These are phyloP conservation scores for Anguilla megastoma DNA, from an alignment of 2,797 vertebrate species.

Conservation along the genomic window DNA sequence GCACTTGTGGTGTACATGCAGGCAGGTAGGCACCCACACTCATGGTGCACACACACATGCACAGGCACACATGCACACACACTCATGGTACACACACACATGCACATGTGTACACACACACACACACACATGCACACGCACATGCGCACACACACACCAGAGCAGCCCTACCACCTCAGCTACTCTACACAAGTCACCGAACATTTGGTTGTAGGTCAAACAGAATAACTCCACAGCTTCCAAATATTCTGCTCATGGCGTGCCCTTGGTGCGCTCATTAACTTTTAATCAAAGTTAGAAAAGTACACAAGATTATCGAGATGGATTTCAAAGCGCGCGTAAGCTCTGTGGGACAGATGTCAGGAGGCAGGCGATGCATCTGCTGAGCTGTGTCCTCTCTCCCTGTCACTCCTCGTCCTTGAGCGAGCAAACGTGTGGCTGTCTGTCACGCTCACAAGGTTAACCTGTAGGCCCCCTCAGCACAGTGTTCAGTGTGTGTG, in stretches of 20 bases:
- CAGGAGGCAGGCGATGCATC: constrained; percentile 42
- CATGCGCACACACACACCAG: not conserved
- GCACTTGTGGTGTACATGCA: not conserved
- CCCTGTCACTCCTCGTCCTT: constrained; percentile 49
- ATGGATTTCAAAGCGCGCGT: constrained; percentile 47
- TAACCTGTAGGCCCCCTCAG: not conserved
- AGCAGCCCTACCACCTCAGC: not conserved
- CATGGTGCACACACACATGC: not conserved
- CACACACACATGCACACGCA: no score
- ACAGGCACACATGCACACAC: no score
- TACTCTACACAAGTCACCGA: constrained; percentile 21
- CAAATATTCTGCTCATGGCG: constrained; percentile 36
- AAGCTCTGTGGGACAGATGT: constrained; percentile 43
- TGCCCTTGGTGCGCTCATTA: constrained; percentile 49
- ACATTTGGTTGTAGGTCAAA: constrained; percentile 41
- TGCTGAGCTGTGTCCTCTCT: constrained; percentile 47
- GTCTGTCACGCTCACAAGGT: constrained; percentile 40
- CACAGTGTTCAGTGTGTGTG: no score
- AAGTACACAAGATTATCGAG: constrained; percentile 53
- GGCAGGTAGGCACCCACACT: no score
- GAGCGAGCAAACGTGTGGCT: constrained; percentile 42
- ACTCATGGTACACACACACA: no score
- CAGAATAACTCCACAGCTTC: constrained; percentile 44
- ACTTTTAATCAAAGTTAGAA: constrained; percentile 60
- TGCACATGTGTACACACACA: no score